phyloP scores from a whole-genome alignment of 1,140 invertebrate genomes.

The Stenopsyche tienmushanensis region DNA sequence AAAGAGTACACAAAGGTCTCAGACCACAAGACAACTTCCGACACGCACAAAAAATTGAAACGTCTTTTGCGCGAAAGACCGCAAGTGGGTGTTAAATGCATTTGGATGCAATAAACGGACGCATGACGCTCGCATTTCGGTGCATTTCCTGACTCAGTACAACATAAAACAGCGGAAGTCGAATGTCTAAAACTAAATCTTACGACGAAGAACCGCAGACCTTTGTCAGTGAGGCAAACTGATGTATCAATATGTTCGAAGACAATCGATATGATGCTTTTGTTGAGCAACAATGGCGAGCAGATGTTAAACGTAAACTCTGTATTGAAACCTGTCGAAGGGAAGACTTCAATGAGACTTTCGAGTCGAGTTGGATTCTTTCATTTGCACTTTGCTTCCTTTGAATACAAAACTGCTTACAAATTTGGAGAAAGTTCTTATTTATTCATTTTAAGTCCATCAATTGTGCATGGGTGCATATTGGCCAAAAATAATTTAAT shows the following conservation, averaged over 20 bases:
- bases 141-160: conserved; percentile 10
- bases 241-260: conserved; percentile 1
- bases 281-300: not conserved
- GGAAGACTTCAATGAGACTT: too few relatives aligned
- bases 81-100: conserved; percentile 5
- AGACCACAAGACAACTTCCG: not conserved
- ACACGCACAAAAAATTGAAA: not conserved
- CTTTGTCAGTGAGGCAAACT: not conserved
- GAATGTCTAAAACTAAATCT: not conserved
- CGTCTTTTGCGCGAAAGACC: too few relatives aligned
- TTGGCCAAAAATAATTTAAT: too few relatives aligned
- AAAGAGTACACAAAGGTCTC: not conserved
- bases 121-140: not conserved
- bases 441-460: too few relatives aligned
- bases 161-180: not conserved
- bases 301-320: not conserved
- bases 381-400: too few relatives aligned
- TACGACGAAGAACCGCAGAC: not conserved
- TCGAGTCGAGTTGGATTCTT: too few relatives aligned
- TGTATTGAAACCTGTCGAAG: too few relatives aligned
- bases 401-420: too few relatives aligned
- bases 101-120: not conserved
- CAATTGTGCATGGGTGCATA: too few relatives aligned
- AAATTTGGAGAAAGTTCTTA: too few relatives aligned
- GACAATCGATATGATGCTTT: not conserved